These are phyloP conservation scores for Cryptoprocta ferox DNA, from an alignment of 2,797 vertebrate genomes.

Conservation along the genomic window DNA sequence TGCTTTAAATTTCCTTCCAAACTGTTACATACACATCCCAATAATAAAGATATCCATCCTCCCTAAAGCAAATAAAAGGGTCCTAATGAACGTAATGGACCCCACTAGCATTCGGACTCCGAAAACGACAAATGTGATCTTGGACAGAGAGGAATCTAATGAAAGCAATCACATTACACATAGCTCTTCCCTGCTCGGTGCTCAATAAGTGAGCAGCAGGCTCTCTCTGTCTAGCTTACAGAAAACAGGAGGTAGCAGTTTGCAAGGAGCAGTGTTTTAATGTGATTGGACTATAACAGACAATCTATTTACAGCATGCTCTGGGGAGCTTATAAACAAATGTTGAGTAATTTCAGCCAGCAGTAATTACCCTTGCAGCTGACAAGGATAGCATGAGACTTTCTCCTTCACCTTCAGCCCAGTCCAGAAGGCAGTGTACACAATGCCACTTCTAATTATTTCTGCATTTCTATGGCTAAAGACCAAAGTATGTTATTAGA, in stretches of 20 bases:
- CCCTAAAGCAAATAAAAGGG: constrained; percentile 85
- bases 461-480: constrained; percentile 94
- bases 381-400: constrained; percentile 99
- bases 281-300: constrained; percentile 99
- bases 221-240: constrained; percentile 92
- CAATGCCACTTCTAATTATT: constrained; percentile 94
- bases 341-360: constrained; percentile 99
- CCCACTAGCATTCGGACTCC: constrained; percentile 90
- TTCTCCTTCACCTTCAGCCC: constrained; percentile 99
- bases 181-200: constrained; percentile 93
- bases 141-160: constrained; percentile 94
- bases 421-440: constrained; percentile 95
- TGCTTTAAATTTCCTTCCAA: constrained; percentile 70
- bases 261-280: constrained; percentile 95
- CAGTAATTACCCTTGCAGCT: constrained; percentile 99
- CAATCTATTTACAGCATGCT: constrained; percentile 99
- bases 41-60: constrained; percentile 80
- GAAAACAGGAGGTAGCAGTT: constrained; percentile 96
- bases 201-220: constrained; percentile 97
- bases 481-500: constrained; percentile 95
- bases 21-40: constrained; percentile 72
- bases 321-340: constrained; percentile 99
- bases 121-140: constrained; percentile 91
- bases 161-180: constrained; percentile 99
- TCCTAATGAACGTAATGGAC: constrained; percentile 90